Evolutionary conservation across 2,797 vertebrate species (phyloP).

Genomic region (Prionace glauca): DNA sequence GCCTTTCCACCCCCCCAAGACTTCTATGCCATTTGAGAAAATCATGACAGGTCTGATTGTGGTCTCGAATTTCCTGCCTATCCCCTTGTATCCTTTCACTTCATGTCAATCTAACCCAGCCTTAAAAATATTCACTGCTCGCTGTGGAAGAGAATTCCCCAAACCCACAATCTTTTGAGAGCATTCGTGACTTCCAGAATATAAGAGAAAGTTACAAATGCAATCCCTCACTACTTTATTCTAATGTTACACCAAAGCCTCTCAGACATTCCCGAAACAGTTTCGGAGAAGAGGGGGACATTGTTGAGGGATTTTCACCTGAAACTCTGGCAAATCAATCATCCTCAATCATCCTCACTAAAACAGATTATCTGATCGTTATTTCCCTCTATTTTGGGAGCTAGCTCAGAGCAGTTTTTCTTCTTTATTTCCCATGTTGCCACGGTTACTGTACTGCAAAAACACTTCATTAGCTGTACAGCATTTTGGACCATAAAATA

Average conservation of each 20-base stretch:
- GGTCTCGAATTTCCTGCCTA: no score
- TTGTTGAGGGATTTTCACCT: neutral
- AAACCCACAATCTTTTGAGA: no score
- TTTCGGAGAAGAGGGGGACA: neutral
- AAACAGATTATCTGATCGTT: neutral
- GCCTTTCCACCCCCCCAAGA: no score
- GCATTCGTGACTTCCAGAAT: neutral
- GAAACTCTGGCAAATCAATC: neutral
- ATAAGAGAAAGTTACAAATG: neutral
- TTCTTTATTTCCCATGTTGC: neutral
- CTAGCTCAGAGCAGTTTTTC: neutral
- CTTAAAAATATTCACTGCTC: no score
- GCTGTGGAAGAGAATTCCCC: no score
- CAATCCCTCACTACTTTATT: neutral
- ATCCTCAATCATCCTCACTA: neutral
- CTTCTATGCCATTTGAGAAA: no score
- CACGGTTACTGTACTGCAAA: neutral
- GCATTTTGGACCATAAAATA: no score
- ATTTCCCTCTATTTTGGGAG: neutral
- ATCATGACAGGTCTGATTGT: no score
- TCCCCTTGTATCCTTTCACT: no score
- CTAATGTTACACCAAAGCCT: neutral
- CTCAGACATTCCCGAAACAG: neutral
- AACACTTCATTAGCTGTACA: no score
- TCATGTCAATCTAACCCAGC: no score